These are phyloP conservation scores for Gallinago nigripennis DNA, from an alignment of 2,797 vertebrate species.

Conservation along the genomic window DNA sequence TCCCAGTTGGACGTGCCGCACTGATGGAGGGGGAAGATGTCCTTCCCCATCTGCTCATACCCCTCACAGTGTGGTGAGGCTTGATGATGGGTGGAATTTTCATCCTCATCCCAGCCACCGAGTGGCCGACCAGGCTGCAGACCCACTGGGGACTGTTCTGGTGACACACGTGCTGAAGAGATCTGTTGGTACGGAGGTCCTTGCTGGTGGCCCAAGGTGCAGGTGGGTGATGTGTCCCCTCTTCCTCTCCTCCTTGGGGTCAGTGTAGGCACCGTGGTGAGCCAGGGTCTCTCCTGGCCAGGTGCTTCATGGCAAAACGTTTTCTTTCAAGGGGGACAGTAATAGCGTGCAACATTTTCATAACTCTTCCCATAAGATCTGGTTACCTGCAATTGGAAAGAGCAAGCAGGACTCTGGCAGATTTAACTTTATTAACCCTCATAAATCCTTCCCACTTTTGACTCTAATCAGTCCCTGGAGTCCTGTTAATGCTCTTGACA, in stretches of 20 bases:
- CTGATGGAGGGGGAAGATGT: neutral
- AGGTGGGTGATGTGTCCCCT: neutral
- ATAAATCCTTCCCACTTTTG: slow-evolving; percentile 61
- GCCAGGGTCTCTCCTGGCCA: neutral
- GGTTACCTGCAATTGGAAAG: slow-evolving; percentile 19
- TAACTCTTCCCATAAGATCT: slow-evolving; percentile 18
- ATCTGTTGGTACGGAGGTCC: neutral
- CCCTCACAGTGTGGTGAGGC: fast-evolving
- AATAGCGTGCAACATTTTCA: neutral
- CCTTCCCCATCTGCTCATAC: fast-evolving
- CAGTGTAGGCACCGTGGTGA: fast-evolving
- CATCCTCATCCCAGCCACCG: neutral
- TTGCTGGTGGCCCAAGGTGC: neutral
- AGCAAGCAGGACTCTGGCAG: slow-evolving; percentile 2
- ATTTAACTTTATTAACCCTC: slow-evolving; percentile 48
- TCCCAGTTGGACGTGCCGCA: neutral
- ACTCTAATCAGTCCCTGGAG: slow-evolving; percentile 45
- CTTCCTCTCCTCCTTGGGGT: neutral
- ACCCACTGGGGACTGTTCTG: neutral
- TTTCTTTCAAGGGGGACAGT: neutral
- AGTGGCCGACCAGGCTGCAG: fast-evolving
- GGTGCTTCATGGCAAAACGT: neutral
- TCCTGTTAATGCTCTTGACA: slow-evolving; percentile 52
- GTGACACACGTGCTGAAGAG: neutral
- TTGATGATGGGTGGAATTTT: neutral